phyloP scores from a whole-genome alignment of 2,797 vertebrate genomes.

The Micrastur ruficollis region DNA sequence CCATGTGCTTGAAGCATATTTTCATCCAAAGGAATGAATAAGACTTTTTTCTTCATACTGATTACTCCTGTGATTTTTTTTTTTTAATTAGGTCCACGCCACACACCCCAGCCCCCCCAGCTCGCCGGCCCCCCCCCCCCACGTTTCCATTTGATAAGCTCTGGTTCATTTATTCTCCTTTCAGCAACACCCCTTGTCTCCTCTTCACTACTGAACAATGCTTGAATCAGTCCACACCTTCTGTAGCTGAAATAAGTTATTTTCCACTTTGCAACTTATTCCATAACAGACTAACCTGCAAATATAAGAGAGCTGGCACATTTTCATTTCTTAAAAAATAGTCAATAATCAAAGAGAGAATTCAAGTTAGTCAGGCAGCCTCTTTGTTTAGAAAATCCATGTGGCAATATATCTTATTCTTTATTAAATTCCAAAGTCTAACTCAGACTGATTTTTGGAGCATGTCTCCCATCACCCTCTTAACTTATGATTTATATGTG shows the following conservation, averaged over 20 bases:
- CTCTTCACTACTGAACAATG: neutral
- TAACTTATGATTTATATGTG: neutral
- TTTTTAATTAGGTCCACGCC: neutral
- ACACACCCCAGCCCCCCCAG: rapidly evolving
- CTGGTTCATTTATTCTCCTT: neutral
- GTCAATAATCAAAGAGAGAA: neutral
- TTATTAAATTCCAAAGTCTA: neutral
- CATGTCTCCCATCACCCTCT: neutral
- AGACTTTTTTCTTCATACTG: neutral
- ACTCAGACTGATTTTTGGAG: neutral
- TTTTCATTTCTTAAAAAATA: neutral
- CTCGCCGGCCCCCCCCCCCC: too few species aligned
- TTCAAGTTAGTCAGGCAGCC: neutral
- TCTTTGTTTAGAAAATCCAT: neutral
- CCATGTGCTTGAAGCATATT: neutral
- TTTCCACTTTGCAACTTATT: neutral
- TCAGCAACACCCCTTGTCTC: neutral
- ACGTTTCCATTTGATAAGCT: neutral
- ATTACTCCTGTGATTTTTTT: neutral
- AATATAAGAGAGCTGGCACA: rapidly evolving
- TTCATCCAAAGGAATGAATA: neutral
- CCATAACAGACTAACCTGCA: neutral
- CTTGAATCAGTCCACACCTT: neutral
- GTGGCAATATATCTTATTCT: neutral
- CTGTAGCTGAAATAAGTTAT: neutral